These are phyloP conservation scores for Calonectris borealis DNA, from an alignment of 2,113 vertebrate species.

Conservation along the genomic window DNA sequence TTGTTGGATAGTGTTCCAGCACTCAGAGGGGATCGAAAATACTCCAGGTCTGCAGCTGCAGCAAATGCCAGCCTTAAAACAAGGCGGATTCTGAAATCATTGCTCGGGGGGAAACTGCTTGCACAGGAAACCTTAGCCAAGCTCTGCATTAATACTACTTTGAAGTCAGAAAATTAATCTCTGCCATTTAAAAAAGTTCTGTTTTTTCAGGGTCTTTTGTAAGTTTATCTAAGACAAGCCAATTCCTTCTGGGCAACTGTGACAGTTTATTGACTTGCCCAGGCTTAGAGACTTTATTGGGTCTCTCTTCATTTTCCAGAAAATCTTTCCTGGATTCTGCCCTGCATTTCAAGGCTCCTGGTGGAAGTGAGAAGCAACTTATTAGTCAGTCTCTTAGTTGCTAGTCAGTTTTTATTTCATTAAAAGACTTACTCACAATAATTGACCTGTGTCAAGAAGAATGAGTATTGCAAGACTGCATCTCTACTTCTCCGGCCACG, in stretches of 20 bases:
- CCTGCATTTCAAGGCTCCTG: slow-evolving; percentile 12
- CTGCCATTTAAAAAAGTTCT: slow-evolving; percentile 67
- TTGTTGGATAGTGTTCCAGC: slow-evolving; percentile 86
- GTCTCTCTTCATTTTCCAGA: slow-evolving; percentile 31
- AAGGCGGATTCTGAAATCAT: slow-evolving; percentile 71
- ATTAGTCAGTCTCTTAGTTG: background rate
- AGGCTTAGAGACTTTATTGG: slow-evolving; percentile 37
- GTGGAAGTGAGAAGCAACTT: background rate
- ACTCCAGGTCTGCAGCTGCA: slow-evolving; percentile 84
- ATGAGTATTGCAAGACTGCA: background rate
- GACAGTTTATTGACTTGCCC: slow-evolving; percentile 63
- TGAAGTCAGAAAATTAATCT: slow-evolving; percentile 79
- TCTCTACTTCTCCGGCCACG: background rate
- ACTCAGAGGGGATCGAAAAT: slow-evolving; percentile 79
- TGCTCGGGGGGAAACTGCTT: slow-evolving; percentile 73
- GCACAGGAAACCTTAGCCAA: slow-evolving; percentile 74
- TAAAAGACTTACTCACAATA: background rate
- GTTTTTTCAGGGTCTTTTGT: slow-evolving; percentile 65
- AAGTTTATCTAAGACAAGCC: slow-evolving; percentile 69
- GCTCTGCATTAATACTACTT: slow-evolving; percentile 81
- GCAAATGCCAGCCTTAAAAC: slow-evolving; percentile 75
- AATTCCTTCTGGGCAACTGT: slow-evolving; percentile 65
- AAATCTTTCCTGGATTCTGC: slow-evolving; percentile 37
- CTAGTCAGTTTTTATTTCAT: background rate
- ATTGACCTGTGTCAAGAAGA: background rate